Evolutionary conservation across 1,140 invertebrate genomes (phyloP), one percentile per base, ranked within the genome.

Genomic region (Megalonaias nervosa): DNA sequence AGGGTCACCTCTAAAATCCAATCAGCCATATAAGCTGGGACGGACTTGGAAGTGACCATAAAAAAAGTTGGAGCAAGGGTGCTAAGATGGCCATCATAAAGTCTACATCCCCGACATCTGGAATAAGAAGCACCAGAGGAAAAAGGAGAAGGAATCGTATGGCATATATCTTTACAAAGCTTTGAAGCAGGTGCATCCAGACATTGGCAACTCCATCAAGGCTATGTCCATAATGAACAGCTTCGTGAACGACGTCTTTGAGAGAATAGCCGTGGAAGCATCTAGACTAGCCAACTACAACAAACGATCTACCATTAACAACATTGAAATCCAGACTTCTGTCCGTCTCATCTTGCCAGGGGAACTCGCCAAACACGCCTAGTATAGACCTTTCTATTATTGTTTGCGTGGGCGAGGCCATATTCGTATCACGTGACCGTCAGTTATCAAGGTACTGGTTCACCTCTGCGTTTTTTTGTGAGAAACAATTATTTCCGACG

Each of bases 161-260:
- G 92, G 92, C 0, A 93, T 94, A 71, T 95, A 95, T 89, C 92
- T 94, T n/a, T 94, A 94, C 89, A 95, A 94, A 84, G 91, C 95
- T 19, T 84, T 95, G 84, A 94, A 94, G 82, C 93, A 94, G 86
- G 94, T 94, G 90, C 94, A 94, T 86, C 93, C 93, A 3, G 92
- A 94, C 84, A 94, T 93, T 74, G 94, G 94, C 57, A 93, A 95
- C 60, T 94, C 93, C 23, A 83, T 81, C 81, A 89, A 89, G 70
- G 88, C 88, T 61, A 90, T 90, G 89, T 85, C 82, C 31, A 88
- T 89, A 65, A 90, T 90, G 89, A 89, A 91, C 82, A 87, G 86
- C 57, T 91, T 91, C 79, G 89, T 91, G 19, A 91, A 91, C 74
- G 91, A 92, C 73, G 87, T 92, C 74, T 91, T 92, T 76, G 90